These are phyloP conservation scores for Echiichthys vipera DNA, from an alignment of 2,797 vertebrate species.

Conservation along the genomic window DNA sequence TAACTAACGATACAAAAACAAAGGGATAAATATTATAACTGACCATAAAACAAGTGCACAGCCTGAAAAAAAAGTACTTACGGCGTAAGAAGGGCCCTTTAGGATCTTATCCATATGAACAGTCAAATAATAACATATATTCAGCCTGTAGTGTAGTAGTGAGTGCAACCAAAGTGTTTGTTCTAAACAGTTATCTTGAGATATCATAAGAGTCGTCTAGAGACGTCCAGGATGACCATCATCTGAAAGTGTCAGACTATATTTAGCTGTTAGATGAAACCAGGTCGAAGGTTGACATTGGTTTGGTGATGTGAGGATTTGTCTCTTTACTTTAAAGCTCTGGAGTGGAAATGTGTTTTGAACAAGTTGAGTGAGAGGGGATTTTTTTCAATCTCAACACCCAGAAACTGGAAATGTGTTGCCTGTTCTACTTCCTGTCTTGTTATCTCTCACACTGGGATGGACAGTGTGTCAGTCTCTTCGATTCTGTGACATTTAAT, in stretches of 20 bases:
- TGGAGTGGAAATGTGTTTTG: neutral
- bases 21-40: neutral
- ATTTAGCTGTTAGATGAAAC: constrained; percentile 26
- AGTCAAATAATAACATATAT: no score
- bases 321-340: constrained; percentile 29
- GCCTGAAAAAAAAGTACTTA: neutral
- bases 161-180: no score
- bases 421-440: neutral
- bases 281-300: constrained; percentile 7
- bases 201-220: no score
- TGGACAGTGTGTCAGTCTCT: neutral
- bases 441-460: neutral
- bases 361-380: constrained; percentile 14
- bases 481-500: neutral
- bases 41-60: neutral
- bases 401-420: constrained; percentile 7
- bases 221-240: neutral
- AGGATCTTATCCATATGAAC: no score
- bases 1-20: no score
- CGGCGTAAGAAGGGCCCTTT: neutral
- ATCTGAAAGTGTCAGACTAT: constrained; percentile 11
- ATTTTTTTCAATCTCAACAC: neutral
- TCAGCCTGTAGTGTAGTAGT: no score
- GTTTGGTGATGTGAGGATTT: constrained; percentile 10
- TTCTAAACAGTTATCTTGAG: no score